A percentile compares a stretch with the other conserved stretches of the same genome.
These are phyloP conservation scores for Lepilemur septentrionalis DNA, from an alignment of 2,797 vertebrate species.

Conservation along the genomic window DNA sequence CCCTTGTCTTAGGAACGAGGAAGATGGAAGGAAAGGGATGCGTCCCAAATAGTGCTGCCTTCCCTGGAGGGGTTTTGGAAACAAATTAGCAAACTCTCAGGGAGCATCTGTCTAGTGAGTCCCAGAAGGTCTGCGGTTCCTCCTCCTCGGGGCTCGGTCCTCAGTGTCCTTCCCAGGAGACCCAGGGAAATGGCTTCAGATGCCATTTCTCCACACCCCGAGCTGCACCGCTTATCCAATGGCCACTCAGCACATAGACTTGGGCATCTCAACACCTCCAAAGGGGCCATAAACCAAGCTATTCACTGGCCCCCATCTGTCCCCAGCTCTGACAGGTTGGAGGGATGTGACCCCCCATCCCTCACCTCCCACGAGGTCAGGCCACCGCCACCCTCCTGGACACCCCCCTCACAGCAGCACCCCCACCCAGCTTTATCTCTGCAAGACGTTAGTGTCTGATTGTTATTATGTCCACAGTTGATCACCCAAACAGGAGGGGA, in stretches of 20 bases:
- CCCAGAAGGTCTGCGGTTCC: rapidly evolving
- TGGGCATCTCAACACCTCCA: rapidly evolving
- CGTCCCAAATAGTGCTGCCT: not conserved
- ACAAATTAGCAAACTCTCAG: not conserved
- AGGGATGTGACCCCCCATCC: not conserved
- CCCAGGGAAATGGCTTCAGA: no score
- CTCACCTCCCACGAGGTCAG: not conserved
- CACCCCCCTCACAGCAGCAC: not conserved
- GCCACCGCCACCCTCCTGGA: not conserved
- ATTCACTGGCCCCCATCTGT: not conserved
- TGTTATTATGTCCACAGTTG: not conserved
- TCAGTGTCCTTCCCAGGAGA: rapidly evolving
- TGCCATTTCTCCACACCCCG: rapidly evolving
- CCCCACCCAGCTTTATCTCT: not conserved
- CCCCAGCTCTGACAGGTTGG: no score
- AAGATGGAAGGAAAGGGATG: not conserved
- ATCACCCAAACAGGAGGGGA: not conserved
- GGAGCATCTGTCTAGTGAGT: not conserved
- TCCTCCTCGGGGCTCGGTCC: no score
- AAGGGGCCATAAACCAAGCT: rapidly evolving
- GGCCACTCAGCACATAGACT: not conserved
- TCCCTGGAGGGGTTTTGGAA: not conserved
- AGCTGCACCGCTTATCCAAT: rapidly evolving
- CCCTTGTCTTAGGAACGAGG: no score
- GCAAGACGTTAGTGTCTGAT: rapidly evolving